Percentiles rank a stretch among this genome's conserved stretches.
Conservation (phyloP, 2,888 invertebrate species). For the Fragum fragum region DNA sequence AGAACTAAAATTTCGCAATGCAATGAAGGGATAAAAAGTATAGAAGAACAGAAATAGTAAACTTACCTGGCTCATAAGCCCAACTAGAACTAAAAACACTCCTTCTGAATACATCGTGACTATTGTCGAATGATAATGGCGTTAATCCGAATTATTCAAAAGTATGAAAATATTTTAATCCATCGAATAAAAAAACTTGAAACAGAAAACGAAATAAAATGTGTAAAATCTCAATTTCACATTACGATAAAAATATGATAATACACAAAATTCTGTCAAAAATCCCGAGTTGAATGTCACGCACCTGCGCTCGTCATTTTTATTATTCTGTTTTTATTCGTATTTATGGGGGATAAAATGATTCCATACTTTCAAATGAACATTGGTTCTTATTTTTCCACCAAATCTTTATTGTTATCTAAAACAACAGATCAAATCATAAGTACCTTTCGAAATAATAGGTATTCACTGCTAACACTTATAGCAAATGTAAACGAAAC, state of each 20-base stretch:
- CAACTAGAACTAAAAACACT: not conserved
- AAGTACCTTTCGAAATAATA: not conserved
- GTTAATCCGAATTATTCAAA: conserved; percentile 14
- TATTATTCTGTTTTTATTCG: not conserved
- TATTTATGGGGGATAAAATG: conserved; percentile 18
- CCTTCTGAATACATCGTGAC: not conserved
- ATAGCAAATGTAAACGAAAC: not conserved
- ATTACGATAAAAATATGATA: not conserved
- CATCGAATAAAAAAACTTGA: not conserved
- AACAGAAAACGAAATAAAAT: not conserved
- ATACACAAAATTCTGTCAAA: not conserved
- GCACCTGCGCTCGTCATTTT: not conserved
- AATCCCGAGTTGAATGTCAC: not conserved
- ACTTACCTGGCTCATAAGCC: conserved; percentile 22
- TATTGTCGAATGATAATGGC: not conserved
- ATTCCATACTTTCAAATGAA: conserved; percentile 6
- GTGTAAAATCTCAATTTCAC: not conserved
- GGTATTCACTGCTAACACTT: not conserved
- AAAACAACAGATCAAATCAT: conserved; percentile 23
- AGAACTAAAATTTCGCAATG: too few relatives aligned
- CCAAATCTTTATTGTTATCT: not conserved
- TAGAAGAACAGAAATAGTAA: not conserved
- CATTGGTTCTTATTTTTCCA: not conserved
- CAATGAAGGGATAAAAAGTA: too few relatives aligned
- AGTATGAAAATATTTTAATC: not conserved